These are phyloP conservation scores for Laticauda laticaudata DNA, from an alignment of 2,113 vertebrate species.

Conservation along the genomic window DNA sequence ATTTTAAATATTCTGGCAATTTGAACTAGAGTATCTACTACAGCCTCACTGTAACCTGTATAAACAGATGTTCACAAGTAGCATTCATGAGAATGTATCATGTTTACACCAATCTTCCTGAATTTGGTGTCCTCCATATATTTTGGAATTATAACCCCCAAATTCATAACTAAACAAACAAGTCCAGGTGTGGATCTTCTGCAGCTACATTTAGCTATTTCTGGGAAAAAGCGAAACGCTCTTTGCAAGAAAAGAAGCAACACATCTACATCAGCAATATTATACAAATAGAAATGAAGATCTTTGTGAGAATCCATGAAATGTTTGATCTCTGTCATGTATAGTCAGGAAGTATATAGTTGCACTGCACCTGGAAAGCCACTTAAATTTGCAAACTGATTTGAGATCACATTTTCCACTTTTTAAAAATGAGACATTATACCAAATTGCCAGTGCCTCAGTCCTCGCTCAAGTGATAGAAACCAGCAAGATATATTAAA, in stretches of 20 bases:
- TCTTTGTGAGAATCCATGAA: neutral
- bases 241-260: neutral
- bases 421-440: neutral
- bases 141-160: neutral
- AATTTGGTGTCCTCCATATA: neutral
- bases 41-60: neutral
- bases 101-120: neutral
- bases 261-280: neutral
- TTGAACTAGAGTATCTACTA: slow-evolving; percentile 1
- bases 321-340: neutral
- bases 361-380: neutral
- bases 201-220: neutral
- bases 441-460: neutral
- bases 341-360: neutral
- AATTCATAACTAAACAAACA: neutral
- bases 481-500: neutral
- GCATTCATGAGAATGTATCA: neutral
- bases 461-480: neutral
- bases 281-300: neutral
- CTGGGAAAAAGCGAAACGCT: neutral
- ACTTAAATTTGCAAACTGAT: neutral
- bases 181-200: neutral
- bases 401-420: neutral
- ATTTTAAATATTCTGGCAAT: neutral
- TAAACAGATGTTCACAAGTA: neutral